Base-by-base conservation (phyloP, 2,113 vertebrate species). In the Xyliphius kryptos region DNA sequence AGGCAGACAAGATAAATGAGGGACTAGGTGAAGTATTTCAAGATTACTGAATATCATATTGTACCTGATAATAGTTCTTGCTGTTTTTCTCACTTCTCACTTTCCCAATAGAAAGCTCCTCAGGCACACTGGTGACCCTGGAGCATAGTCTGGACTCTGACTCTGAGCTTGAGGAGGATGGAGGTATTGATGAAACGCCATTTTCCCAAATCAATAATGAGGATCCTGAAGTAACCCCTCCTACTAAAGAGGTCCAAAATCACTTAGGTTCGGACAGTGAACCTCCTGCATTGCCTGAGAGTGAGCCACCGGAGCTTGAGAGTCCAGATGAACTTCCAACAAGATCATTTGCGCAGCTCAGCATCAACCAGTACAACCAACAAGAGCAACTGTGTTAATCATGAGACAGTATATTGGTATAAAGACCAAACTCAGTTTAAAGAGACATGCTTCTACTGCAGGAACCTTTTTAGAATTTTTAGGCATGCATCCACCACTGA, bases 91-190 rank as follows among this genome's bases (percentile, higher is more conserved):
- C n/a, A n/a, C n/a, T n/a, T n/a, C n/a, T n/a, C n/a, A n/a, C n/a
- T n/a, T n/a, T n/a, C n/a, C n/a, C n/a, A 11, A 68, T 68, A 32
- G 81, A 4, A 13, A 78, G 68, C 22, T 74, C 20, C 74, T 69
- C 22, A n/a, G n/a, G n/a, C n/a, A n/a, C n/a, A n/a, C n/a, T n/a
- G 81, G 91, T 85, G 21, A 80, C 88, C 0, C 82, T 70, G 0
- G 79, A 88, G 5, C 85, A 78, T 3, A 92, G 91, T 0, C 83
- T 88, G 0, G 92, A 96, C 68, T 97, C 93, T 0, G 95, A 97
- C 76, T 93, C 89, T 0, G 95, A 97, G 62, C 73, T 77, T 60
- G 92, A 94, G 1, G 92, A 91, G 0, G 2, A 46, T 0, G 14
- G 61, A 2, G 82, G 65, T 2, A 51, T 63, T 1, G 0, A 14